These are phyloP conservation scores for Penaeus monodon DNA, from an alignment of 2,888 invertebrate species.

Conservation along the genomic window DNA sequence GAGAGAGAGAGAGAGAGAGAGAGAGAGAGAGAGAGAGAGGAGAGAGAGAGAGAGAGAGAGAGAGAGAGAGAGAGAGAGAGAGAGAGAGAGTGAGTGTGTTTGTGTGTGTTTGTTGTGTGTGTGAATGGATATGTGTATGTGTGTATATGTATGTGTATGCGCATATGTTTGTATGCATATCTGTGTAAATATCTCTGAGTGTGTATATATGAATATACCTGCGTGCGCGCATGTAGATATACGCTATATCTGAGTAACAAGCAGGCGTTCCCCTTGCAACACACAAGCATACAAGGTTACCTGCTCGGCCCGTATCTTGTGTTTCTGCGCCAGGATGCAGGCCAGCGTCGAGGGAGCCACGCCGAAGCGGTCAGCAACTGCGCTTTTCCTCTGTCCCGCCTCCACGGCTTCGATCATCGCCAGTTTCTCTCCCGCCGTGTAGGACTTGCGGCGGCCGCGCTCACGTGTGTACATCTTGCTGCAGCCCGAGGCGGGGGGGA, in stretches of 20 bases:
- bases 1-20: too few species aligned
- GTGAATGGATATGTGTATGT: too few species aligned
- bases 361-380: slow-evolving; percentile 62
- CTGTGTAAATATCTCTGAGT: too few species aligned
- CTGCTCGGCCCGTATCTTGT: slow-evolving; percentile 63
- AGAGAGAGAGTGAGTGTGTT: too few species aligned
- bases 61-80: too few species aligned
- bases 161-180: too few species aligned
- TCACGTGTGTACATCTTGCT: slow-evolving; percentile 43
- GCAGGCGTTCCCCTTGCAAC: background rate
- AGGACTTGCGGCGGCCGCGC: slow-evolving; percentile 52
- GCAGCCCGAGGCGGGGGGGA: slow-evolving; percentile 17
- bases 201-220: background rate
- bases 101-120: too few species aligned
- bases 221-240: background rate
- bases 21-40: too few species aligned
- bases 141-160: too few species aligned
- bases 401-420: slow-evolving; percentile 65
- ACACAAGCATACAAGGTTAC: slow-evolving; percentile 23
- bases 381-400: slow-evolving; percentile 63
- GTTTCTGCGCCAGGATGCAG: slow-evolving; percentile 61
- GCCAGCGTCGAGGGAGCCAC: slow-evolving; percentile 65
- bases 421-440: slow-evolving; percentile 61
- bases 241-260: background rate
- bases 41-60: too few species aligned